These are phyloP conservation scores for Phrynocephalus vlangalii DNA, from an alignment of 2,797 vertebrate genomes.

Conservation along the genomic window DNA sequence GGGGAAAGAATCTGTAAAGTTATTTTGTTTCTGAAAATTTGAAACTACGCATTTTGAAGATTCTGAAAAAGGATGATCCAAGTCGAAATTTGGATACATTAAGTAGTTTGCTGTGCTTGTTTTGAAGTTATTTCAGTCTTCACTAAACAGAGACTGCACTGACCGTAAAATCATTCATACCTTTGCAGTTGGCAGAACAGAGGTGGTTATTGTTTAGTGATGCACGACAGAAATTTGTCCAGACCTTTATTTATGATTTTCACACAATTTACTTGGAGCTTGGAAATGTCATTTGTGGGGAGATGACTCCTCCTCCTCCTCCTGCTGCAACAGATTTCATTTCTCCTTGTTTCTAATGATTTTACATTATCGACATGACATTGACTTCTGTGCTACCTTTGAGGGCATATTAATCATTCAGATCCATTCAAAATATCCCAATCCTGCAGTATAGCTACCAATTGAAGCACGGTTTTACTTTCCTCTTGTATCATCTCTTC, in stretches of 20 bases:
- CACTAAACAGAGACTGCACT: background rate
- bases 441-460: background rate
- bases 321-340: background rate
- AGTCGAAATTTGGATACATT: background rate
- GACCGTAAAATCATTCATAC: background rate
- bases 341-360: background rate
- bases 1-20: background rate
- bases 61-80: conserved; percentile 16
- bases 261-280: too few species aligned
- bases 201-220: background rate
- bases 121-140: background rate
- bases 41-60: conserved; percentile 17
- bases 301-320: too few species aligned
- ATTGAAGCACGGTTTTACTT: background rate
- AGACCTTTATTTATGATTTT: background rate
- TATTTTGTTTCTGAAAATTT: conserved; percentile 22
- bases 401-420: background rate
- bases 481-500: background rate
- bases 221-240: background rate
- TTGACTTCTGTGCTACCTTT: background rate
- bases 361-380: background rate
- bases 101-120: background rate
- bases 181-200: background rate
- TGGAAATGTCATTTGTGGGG: too few species aligned
- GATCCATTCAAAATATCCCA: background rate